Percentiles rank a stretch among this genome's conserved stretches.
Conservation (phyloP, 2,888 invertebrate species). For the Halictus quadricinctus region DNA sequence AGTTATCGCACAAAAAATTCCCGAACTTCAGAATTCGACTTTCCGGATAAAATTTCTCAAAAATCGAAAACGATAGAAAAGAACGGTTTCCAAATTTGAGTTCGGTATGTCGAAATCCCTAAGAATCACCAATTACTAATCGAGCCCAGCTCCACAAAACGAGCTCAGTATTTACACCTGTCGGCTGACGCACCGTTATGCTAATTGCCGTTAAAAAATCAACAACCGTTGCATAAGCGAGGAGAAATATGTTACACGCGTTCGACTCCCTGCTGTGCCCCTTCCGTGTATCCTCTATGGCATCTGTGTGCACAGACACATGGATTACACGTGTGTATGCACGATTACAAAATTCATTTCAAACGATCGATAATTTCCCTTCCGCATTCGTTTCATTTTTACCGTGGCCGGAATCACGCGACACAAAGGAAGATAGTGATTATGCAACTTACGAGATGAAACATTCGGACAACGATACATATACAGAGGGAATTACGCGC, state of each 20-base stretch:
- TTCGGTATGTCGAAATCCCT: neutral
- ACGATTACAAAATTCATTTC: neutral
- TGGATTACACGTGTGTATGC: neutral
- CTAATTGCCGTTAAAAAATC: slow-evolving; percentile 44
- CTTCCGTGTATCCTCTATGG: neutral
- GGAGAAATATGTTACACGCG: slow-evolving; percentile 13
- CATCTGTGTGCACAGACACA: neutral
- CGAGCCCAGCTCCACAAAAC: neutral
- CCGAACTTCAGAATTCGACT: neutral
- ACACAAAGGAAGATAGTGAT: neutral
- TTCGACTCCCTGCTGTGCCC: neutral
- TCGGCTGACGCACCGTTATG: slow-evolving; percentile 28
- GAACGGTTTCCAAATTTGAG: neutral
- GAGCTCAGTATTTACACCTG: slow-evolving; percentile 7
- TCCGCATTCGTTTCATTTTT: neutral
- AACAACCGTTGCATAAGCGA: slow-evolving; percentile 31
- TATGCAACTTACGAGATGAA: neutral
- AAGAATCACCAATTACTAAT: neutral
- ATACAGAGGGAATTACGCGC: neutral
- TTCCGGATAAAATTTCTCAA: neutral
- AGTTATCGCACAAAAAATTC: neutral
- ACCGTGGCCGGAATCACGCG: neutral
- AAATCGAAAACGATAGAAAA: neutral
- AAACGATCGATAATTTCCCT: neutral
- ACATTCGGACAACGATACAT: neutral